phyloP scores from a whole-genome alignment of 2,113 vertebrate species.

The Fulmarus glacialis region DNA sequence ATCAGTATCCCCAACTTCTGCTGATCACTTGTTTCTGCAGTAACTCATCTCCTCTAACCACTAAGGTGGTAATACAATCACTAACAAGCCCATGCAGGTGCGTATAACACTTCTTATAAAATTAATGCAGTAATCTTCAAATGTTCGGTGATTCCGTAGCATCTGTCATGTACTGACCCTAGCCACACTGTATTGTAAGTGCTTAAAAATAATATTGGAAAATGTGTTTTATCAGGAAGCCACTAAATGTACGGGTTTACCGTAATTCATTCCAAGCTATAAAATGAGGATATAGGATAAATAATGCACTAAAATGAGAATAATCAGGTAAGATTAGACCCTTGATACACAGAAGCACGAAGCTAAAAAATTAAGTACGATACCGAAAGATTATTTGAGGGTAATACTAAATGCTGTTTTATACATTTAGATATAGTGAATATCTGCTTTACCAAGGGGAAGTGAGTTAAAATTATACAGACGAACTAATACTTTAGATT shows the following conservation, averaged over 20 bases:
- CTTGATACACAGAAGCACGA: background rate
- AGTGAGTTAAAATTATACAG: background rate
- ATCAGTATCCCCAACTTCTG: background rate
- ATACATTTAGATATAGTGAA: background rate
- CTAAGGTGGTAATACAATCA: background rate
- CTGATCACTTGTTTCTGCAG: background rate
- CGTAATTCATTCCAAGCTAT: background rate
- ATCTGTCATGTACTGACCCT: background rate
- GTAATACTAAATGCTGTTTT: background rate
- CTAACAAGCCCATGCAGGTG: background rate
- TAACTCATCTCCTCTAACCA: background rate
- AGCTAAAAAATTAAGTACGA: background rate
- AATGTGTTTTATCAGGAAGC: background rate
- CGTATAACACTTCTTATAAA: background rate
- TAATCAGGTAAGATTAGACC: background rate
- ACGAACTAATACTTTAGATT: background rate
- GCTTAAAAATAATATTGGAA: conserved; percentile 20
- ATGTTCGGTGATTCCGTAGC: background rate
- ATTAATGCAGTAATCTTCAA: background rate
- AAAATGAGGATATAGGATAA: background rate
- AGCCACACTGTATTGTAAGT: background rate
- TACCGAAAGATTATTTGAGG: background rate
- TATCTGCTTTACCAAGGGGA: background rate
- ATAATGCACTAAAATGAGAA: background rate
- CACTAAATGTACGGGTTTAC: background rate